phyloP scores from a whole-genome alignment of 1,140 invertebrate genomes.

The Bombus waltoni region DNA sequence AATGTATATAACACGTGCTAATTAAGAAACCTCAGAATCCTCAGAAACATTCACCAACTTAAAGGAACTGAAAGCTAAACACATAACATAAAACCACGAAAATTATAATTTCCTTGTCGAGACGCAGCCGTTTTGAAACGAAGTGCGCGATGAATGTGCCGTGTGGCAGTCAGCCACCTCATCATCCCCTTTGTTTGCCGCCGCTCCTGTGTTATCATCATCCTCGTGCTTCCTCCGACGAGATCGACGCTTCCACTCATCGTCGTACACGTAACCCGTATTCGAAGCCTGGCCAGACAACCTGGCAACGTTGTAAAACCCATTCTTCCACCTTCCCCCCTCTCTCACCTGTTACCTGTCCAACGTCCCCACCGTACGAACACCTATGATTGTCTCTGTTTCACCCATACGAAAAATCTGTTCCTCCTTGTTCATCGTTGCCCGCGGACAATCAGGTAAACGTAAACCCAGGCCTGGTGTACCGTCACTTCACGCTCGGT shows the following conservation, averaged over 20 bases:
- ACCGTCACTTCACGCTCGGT: slow-evolving; percentile 69
- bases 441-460: slow-evolving; percentile 67
- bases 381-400: slow-evolving; percentile 29
- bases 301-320: slow-evolving; percentile 78
- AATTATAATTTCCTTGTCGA: not conserved
- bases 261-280: slow-evolving; percentile 47
- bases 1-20: not conserved
- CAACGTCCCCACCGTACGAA: slow-evolving; percentile 1
- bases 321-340: slow-evolving; percentile 56
- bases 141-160: not conserved
- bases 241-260: slow-evolving; percentile 47
- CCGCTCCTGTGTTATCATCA: slow-evolving; percentile 58
- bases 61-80: not conserved
- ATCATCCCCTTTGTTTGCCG: slow-evolving; percentile 35
- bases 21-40: not conserved
- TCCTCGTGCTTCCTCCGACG: slow-evolving; percentile 12
- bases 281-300: slow-evolving; percentile 59
- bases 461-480: slow-evolving; percentile 63
- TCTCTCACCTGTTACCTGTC: slow-evolving; percentile 66
- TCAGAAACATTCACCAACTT: not conserved
- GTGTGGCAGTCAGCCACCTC: slow-evolving; percentile 7
- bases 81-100: not conserved
- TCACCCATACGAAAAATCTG: not conserved
- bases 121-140: not conserved
- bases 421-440: not conserved